These are phyloP conservation scores for Beris morrisii DNA, from an alignment of 2,888 invertebrate species.

Conservation along the genomic window DNA sequence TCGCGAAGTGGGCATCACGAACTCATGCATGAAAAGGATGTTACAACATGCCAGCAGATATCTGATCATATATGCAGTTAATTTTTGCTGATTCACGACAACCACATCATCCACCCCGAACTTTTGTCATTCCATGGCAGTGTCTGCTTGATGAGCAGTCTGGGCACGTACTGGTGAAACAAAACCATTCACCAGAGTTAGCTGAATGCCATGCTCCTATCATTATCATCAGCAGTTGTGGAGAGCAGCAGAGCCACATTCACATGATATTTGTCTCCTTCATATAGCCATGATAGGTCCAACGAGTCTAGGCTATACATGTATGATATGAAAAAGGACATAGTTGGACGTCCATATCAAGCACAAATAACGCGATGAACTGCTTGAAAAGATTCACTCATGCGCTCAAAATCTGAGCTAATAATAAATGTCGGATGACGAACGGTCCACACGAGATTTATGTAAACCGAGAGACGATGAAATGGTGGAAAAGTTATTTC, in stretches of 20 bases:
- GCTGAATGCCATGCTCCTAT: slow-evolving; percentile 19
- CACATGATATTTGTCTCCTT: no score
- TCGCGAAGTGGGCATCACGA: no score
- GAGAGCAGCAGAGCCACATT: no score
- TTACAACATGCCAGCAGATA: not conserved
- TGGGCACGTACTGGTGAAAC: slow-evolving; percentile 22
- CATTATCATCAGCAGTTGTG: slow-evolving; percentile 11
- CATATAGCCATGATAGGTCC: no score
- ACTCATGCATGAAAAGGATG: no score
- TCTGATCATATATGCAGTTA: slow-evolving; percentile 22
- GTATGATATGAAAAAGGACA: no score
- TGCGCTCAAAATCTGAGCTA: slow-evolving; percentile 7
- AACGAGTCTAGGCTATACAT: no score
- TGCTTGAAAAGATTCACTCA: slow-evolving; percentile 19
- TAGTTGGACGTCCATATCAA: no score
- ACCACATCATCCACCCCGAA: slow-evolving; percentile 16
- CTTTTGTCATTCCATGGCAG: slow-evolving; percentile 4
- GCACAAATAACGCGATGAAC: no score
- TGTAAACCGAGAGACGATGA: slow-evolving; percentile 1
- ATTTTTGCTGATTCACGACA: slow-evolving; percentile 27
- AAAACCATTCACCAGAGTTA: slow-evolving; percentile 22
- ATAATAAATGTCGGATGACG: no score
- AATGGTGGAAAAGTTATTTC: not conserved
- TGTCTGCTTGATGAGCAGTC: slow-evolving; percentile 14
- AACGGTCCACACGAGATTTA: not conserved